phyloP scores from a whole-genome alignment of 2,113 vertebrate species.

The Numenius arquata region DNA sequence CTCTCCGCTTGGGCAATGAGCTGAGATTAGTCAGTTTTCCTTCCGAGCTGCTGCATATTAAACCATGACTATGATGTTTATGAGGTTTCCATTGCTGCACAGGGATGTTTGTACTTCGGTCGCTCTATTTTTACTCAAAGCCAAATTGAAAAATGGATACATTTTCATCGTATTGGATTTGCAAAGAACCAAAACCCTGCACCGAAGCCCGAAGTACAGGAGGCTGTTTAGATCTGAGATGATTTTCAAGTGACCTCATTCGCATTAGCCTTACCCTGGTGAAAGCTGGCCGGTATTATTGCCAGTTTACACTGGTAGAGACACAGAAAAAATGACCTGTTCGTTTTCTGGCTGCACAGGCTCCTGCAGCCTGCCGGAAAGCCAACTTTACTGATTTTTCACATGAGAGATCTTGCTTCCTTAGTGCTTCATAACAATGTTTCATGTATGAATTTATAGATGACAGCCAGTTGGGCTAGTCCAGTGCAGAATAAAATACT shows the following conservation, averaged over 20 bases:
- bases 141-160: not conserved
- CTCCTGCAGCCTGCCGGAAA: not conserved
- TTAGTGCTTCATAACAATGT: not conserved
- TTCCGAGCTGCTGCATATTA: not conserved
- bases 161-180: not conserved
- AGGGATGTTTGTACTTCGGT: not conserved
- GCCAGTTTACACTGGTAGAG: not conserved
- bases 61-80: not conserved
- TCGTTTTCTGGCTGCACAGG: not conserved
- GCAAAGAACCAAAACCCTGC: not conserved
- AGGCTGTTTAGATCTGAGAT: not conserved
- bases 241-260: not conserved
- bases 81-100: slow-evolving; percentile 15
- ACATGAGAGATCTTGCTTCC: not conserved
- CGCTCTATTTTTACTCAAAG: not conserved
- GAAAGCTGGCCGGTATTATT: not conserved
- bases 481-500: not conserved
- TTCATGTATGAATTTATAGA: not conserved
- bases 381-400: not conserved
- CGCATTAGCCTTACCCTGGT: not conserved
- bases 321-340: not conserved
- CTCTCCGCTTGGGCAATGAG: not conserved
- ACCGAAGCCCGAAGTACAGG: not conserved
- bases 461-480: not conserved
- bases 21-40: slow-evolving; percentile 27